Evolutionary conservation across 1,140 invertebrate genomes (phyloP).

Genomic region (Diorhabda sublineata): DNA sequence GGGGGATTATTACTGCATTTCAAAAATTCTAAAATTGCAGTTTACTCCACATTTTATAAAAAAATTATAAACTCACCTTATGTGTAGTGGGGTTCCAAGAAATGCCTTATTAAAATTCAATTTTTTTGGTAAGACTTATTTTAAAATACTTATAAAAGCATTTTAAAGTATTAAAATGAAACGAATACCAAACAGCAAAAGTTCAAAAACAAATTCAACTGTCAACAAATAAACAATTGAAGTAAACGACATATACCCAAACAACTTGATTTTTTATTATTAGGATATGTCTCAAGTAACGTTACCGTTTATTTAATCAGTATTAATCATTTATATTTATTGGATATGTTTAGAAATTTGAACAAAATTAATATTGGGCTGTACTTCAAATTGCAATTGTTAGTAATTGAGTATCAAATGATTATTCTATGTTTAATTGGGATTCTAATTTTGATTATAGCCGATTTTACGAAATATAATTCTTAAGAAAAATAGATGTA

Average conservation of each 20-base stretch:
- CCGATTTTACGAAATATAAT: no score
- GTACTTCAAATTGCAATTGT: no score
- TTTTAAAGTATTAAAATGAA: constrained; percentile 21
- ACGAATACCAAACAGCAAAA: constrained; percentile 16
- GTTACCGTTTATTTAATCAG: no score
- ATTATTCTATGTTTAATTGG: no score
- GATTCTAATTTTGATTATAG: no score
- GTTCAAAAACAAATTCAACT: constrained; percentile 22
- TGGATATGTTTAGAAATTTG: no score
- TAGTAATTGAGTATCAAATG: no score
- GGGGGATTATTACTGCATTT: not conserved
- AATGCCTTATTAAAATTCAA: constrained; percentile 1
- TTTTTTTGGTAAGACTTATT: not conserved
- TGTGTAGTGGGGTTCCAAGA: constrained; percentile 1
- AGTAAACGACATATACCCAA: not conserved
- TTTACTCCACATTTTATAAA: not conserved
- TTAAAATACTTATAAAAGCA: constrained; percentile 22
- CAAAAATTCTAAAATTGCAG: not conserved
- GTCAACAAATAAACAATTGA: constrained; percentile 12
- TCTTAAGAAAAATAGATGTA: no score
- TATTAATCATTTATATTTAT: no score
- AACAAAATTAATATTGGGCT: no score
- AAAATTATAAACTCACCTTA: constrained; percentile 16
- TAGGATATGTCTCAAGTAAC: not conserved
- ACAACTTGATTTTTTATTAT: not conserved